Conservation (phyloP, 53 echinoderm and acorn worm genomes). For the Apostichopus leukothele region DNA sequence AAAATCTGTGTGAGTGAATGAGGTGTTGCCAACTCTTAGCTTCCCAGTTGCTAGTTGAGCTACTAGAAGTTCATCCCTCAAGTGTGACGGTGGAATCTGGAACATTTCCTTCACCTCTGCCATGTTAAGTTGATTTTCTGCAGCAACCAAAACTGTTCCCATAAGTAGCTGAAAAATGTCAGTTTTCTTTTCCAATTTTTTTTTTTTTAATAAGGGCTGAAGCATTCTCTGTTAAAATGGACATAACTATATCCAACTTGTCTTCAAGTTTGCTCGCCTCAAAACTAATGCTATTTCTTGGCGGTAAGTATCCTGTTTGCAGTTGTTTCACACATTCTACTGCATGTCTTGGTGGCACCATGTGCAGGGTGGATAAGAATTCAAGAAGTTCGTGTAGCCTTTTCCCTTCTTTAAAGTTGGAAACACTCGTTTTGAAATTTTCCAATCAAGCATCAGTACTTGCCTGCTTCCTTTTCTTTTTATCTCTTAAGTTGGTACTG, state of each 20-base stretch:
- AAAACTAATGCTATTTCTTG: neutral
- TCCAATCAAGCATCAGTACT: too few relatives aligned
- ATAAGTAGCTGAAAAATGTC: conserved; percentile 10
- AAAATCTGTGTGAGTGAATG: neutral
- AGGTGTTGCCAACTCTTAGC: conserved; percentile 8
- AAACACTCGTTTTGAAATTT: too few relatives aligned
- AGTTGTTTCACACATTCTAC: neutral
- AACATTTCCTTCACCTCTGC: neutral
- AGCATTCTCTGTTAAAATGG: neutral
- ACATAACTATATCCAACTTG: neutral
- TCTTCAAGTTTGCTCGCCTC: neutral
- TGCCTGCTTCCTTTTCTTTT: too few relatives aligned
- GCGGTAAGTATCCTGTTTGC: neutral
- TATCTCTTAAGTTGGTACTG: too few relatives aligned
- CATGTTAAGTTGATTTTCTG: neutral
- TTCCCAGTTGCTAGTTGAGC: neutral
- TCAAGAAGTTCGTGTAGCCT: neutral
- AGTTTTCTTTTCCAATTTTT: neutral
- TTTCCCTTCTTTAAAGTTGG: neutral
- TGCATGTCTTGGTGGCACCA: neutral
- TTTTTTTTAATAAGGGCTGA: neutral
- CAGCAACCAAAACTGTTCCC: conserved; percentile 1
- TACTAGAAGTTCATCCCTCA: neutral
- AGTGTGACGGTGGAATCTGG: neutral
- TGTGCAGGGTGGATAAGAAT: neutral